Conservation (phyloP, 2,888 invertebrate species). For the Napeogenes inachia region DNA sequence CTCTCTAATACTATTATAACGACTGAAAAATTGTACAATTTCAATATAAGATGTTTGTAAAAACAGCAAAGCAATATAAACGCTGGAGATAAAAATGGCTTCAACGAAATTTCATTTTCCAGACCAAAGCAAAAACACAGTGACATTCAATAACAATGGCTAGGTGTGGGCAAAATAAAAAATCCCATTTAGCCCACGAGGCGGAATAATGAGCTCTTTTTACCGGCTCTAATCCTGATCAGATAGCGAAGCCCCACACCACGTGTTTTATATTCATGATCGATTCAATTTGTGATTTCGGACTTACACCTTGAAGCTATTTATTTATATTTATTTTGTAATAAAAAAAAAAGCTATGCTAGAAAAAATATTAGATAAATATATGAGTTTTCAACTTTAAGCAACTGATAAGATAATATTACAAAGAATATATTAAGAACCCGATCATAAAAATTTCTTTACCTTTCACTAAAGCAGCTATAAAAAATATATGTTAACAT, state of each 20-base stretch:
- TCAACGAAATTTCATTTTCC: conserved; percentile 3
- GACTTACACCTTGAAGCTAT: background rate
- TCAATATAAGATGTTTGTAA: too few relatives aligned
- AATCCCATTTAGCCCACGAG: conserved; percentile 63
- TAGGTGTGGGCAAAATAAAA: conserved; percentile 70
- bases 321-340: too few relatives aligned
- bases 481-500: too few relatives aligned
- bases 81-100: background rate
- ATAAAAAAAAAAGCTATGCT: too few relatives aligned
- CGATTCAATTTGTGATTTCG: conserved; percentile 31
- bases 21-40: too few relatives aligned
- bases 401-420: too few relatives aligned
- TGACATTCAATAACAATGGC: conserved; percentile 46
- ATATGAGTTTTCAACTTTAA: too few relatives aligned
- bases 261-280: conserved; percentile 73
- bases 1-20: too few relatives aligned
- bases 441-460: too few relatives aligned
- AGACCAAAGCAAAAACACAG: background rate
- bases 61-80: background rate
- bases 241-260: conserved; percentile 61
- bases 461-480: too few relatives aligned
- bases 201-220: conserved; percentile 75
- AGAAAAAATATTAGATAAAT: too few relatives aligned
- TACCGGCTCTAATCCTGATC: conserved; percentile 71
- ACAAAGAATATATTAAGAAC: too few relatives aligned